phyloP scores from a whole-genome alignment of 2,888 invertebrate genomes.

The Pyrocoelia pectoralis region DNA sequence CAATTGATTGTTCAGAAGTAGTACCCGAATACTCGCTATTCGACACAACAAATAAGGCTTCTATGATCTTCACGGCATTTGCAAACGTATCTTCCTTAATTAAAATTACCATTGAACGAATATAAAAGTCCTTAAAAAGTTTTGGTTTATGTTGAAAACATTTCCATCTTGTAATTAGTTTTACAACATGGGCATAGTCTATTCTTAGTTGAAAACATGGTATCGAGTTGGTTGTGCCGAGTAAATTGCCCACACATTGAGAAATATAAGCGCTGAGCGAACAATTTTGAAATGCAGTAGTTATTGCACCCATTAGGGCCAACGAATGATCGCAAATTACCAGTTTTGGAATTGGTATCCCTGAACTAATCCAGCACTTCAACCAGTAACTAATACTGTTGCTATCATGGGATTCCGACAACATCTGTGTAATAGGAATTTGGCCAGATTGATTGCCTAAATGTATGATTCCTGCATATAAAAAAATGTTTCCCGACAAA shows the following conservation, averaged over 20 bases:
- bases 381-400: conserved; percentile 7
- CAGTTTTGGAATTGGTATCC: not conserved
- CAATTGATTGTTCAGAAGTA: too few relatives aligned
- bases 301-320: not conserved
- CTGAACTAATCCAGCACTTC: not conserved
- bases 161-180: too few relatives aligned
- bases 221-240: too few relatives aligned
- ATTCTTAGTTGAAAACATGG: too few relatives aligned
- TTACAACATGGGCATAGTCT: too few relatives aligned
- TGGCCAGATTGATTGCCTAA: not conserved
- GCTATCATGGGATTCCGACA: not conserved
- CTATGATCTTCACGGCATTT: too few relatives aligned
- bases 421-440: not conserved
- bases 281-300: not conserved
- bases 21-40: too few relatives aligned
- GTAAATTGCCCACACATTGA: not conserved
- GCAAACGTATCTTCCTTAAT: too few relatives aligned
- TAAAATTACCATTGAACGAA: too few relatives aligned
- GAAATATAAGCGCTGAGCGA: not conserved
- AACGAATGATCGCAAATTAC: not conserved
- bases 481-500: not conserved
- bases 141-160: too few relatives aligned
- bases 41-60: too few relatives aligned
- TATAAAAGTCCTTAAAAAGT: too few relatives aligned
- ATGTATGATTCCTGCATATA: not conserved